Base-by-base conservation (phyloP, 1,140 invertebrate species). In the Drosophila pallidifrons region DNA sequence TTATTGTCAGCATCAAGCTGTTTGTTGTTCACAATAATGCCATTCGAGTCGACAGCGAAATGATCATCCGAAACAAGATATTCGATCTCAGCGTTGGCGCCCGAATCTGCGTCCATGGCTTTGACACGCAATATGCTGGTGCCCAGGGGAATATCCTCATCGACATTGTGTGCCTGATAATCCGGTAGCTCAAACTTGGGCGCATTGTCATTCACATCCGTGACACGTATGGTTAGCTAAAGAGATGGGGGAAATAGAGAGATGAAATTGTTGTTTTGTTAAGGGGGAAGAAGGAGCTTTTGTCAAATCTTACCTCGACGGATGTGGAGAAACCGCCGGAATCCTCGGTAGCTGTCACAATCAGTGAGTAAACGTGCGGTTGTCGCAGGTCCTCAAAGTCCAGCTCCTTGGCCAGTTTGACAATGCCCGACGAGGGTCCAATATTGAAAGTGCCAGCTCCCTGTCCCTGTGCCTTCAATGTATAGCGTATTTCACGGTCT, bases 371-470 rank as follows among this genome's bases (percentile, higher is more conserved):
- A 74, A 98, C 97, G 86, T 98, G 97, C 0, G 97, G 97, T 92
- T 98, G 98, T 38, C 98, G 93, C 52, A 98, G 93, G 93, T 99
- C 98, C 93, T 99, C 98, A 91, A 98, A 99, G 93, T 99, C 98
- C 75, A 99, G 93, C 93, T 98, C 98, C 92, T 99, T 99, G 3
- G 98, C 98, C 64, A 99, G 93, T 93, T 98, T 98, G 2, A 99
- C 98, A 80, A 98, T 98, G 20, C 98, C 98, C 15, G 97, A 98
- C 16, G 97, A 97, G 4, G 98, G 97, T 3, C 97, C 98, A 83
- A 99, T 98, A 93, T 98, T 99, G 89, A 99, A 99, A 1, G 98
- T 99, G 15, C 98, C 98, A 7, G 97, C 97, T 2, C 98, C 98
- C 93, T 98, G 97, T 4, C 97, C 97, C 94, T 98, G 96, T 2